A percentile compares a stretch with the other conserved stretches of the same genome.
phyloP scores from a whole-genome alignment of 2,113 vertebrate genomes.

The Melierax canorus region DNA sequence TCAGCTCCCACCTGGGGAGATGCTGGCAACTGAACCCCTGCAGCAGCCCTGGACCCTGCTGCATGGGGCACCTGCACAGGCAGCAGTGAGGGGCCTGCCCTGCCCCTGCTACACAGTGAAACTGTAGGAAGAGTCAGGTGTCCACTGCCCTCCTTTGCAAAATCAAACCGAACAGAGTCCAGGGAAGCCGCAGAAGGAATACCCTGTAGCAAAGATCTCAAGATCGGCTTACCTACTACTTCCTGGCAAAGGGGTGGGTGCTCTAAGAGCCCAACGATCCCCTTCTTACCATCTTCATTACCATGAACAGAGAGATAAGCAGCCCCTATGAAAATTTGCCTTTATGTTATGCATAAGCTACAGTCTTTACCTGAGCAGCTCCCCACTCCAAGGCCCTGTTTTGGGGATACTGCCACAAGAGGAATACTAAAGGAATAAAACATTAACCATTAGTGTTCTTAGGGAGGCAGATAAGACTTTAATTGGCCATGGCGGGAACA shows the following conservation, averaged over 20 bases:
- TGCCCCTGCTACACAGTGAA: neutral
- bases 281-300: neutral
- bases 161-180: neutral
- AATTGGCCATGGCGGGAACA: accelerated
- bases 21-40: neutral
- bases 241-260: neutral
- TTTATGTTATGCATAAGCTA: neutral
- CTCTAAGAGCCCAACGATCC: neutral
- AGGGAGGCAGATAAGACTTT: neutral
- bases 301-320: neutral
- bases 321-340: neutral
- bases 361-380: neutral
- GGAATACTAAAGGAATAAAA: neutral
- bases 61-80: accelerated
- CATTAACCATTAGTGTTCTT: neutral
- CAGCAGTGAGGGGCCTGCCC: neutral
- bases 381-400: neutral
- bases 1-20: neutral
- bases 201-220: neutral
- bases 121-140: neutral
- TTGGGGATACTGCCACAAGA: neutral
- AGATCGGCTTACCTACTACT: neutral
- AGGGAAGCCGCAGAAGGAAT: neutral
- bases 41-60: neutral
- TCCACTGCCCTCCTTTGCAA: neutral